A percentile compares a stretch with the other conserved stretches of the same genome.
Evolutionary conservation across 1,140 invertebrate genomes (phyloP).

Genomic region (Drosophila nigrodunni): DNA sequence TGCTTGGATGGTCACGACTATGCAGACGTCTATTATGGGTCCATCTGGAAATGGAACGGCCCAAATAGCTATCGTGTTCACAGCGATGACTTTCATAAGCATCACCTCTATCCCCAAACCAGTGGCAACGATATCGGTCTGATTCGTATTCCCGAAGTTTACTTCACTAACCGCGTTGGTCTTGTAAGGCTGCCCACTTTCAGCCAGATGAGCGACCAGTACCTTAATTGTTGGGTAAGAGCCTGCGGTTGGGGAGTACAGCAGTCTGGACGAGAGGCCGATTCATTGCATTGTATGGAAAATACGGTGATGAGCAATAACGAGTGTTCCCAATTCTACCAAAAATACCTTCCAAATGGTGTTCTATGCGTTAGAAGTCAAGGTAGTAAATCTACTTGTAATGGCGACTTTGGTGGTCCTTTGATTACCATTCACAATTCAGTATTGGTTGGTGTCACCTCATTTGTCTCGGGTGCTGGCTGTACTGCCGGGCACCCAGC

Average conservation of each 20-base stretch:
- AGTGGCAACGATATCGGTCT: slow-evolving; percentile 52
- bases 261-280: slow-evolving; percentile 47
- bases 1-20: slow-evolving; percentile 76
- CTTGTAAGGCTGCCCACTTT: slow-evolving; percentile 49
- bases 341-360: too few relatives aligned
- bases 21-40: slow-evolving; percentile 65
- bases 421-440: slow-evolving; percentile 80
- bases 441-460: slow-evolving; percentile 84
- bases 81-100: slow-evolving; percentile 46
- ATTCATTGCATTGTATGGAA: slow-evolving; percentile 57
- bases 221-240: slow-evolving; percentile 45
- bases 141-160: slow-evolving; percentile 49
- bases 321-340: slow-evolving; percentile 6
- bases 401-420: slow-evolving; percentile 86
- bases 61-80: slow-evolving; percentile 43
- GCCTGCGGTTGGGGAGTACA: slow-evolving; percentile 65
- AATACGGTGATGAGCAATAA: slow-evolving; percentile 57
- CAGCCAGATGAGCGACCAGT: slow-evolving; percentile 35
- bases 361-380: slow-evolving; percentile 52
- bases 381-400: slow-evolving; percentile 51
- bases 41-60: slow-evolving; percentile 47
- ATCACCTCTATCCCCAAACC: slow-evolving; percentile 37
- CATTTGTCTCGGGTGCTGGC: slow-evolving; percentile 36
- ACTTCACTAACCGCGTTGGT: slow-evolving; percentile 40
- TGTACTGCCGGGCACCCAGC: slow-evolving; percentile 74